Evolutionary conservation across 2,888 invertebrate genomes (phyloP).

Genomic region (Oxytorus armatus): DNA sequence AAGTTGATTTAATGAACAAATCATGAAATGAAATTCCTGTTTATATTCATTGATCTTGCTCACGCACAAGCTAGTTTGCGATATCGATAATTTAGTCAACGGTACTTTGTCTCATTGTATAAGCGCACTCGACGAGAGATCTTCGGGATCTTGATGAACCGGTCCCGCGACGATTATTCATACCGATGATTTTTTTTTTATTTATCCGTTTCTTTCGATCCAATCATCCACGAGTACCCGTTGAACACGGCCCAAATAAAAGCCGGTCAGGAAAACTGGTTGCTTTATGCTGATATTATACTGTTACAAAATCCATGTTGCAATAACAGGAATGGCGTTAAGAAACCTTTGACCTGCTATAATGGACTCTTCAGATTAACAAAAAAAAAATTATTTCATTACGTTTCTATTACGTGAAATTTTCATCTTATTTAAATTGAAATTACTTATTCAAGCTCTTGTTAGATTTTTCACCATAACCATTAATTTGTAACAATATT

Average conservation of each 20-base stretch:
- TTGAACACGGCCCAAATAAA: neutral
- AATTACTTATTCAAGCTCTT: too few relatives aligned
- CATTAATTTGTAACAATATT: too few relatives aligned
- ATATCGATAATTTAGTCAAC: conserved; percentile 55
- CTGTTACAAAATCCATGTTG: neutral
- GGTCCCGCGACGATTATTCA: conserved; percentile 55
- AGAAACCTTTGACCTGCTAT: neutral
- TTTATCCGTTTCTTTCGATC: conserved; percentile 25
- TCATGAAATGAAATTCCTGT: neutral
- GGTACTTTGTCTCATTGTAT: conserved; percentile 52
- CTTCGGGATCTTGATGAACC: conserved; percentile 44
- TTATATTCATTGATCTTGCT: conserved; percentile 8
- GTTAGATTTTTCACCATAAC: too few relatives aligned
- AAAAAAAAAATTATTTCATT: too few relatives aligned
- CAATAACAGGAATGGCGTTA: neutral
- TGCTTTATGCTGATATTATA: conserved; percentile 2
- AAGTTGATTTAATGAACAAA: too few relatives aligned
- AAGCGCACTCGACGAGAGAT: conserved; percentile 9
- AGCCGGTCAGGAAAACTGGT: conserved; percentile 41
- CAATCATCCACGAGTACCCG: neutral
- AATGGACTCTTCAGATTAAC: too few relatives aligned
- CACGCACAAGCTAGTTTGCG: neutral
- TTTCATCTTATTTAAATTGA: too few relatives aligned
- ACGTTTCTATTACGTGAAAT: too few relatives aligned
- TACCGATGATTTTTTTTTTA: conserved; percentile 21